These are phyloP conservation scores for Drosophila melanosoma DNA, from an alignment of 2,888 invertebrate genomes.

Conservation along the genomic window DNA sequence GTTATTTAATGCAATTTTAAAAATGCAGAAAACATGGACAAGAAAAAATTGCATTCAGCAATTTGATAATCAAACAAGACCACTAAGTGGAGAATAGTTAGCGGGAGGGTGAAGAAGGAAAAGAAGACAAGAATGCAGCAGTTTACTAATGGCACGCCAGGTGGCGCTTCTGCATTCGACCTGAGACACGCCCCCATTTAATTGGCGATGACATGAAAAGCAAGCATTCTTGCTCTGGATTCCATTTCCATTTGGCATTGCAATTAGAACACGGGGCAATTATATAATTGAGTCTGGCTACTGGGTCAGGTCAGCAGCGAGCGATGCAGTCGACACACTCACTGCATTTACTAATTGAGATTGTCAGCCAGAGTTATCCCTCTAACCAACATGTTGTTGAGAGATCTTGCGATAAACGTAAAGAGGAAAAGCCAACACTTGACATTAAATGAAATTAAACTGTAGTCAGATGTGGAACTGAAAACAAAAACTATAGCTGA, in stretches of 20 bases:
- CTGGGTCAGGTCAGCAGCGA: constrained; percentile 19
- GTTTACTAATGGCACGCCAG: constrained; percentile 41
- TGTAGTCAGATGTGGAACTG: constrained; percentile 44
- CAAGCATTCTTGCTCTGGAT: constrained; percentile 2
- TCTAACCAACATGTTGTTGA: constrained; percentile 14
- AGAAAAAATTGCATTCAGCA: constrained; percentile 39
- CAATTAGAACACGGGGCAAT: constrained; percentile 56
- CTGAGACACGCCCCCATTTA: constrained; percentile 38
- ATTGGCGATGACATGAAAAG: constrained; percentile 50
- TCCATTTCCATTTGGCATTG: constrained; percentile 20
- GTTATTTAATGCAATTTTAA: constrained; percentile 13
- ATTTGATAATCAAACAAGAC: constrained; percentile 37
- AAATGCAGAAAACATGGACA: constrained; percentile 7
- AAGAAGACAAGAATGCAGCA: constrained; percentile 27
- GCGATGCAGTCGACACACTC: constrained; percentile 49
- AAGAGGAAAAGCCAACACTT: constrained; percentile 43
- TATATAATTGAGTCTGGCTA: constrained; percentile 65
- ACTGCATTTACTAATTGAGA: constrained; percentile 73
- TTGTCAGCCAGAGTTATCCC: constrained; percentile 24
- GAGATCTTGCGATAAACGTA: constrained; percentile 45
- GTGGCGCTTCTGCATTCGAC: constrained; percentile 37
- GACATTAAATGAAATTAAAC: constrained; percentile 73
- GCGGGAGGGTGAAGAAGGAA: neutral
- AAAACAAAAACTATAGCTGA: constrained; percentile 44
- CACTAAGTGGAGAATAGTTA: constrained; percentile 13